phyloP scores from a whole-genome alignment of 2,797 vertebrate species.

The Megalops cyprinoides region DNA sequence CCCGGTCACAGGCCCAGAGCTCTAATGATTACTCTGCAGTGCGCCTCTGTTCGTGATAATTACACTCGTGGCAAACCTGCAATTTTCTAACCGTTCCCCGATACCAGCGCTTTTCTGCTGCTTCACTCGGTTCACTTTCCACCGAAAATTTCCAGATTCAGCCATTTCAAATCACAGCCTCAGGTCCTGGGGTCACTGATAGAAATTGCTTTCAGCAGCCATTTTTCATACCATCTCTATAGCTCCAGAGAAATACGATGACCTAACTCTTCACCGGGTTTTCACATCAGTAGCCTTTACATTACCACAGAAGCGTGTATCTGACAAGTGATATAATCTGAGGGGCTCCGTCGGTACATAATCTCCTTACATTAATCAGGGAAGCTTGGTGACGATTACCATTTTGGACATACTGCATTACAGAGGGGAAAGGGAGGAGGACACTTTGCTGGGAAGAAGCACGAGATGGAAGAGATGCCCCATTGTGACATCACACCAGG shows the following conservation, averaged over 20 bases:
- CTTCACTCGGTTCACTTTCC: neutral
- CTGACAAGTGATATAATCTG: no score
- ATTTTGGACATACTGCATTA: no score
- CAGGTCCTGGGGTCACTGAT: neutral
- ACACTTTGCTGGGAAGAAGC: no score
- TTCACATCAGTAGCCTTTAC: no score
- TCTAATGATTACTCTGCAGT: neutral
- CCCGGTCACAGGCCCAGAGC: neutral
- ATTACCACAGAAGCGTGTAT: no score
- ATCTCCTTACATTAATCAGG: no score
- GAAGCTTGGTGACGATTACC: no score
- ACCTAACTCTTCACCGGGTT: no score
- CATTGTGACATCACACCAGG: no score
- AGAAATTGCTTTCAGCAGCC: neutral
- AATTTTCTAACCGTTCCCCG: neutral
- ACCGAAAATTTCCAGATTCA: neutral
- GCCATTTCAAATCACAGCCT: neutral
- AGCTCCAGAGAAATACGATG: neutral
- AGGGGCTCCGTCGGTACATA: no score
- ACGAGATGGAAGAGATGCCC: no score
- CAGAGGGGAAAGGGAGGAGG: no score
- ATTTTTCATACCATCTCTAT: slow-evolving; percentile 17
- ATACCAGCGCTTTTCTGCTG: neutral
- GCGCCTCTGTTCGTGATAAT: neutral
- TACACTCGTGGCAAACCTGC: neutral